A percentile compares a stretch with the other conserved stretches of the same genome.
Conservation (phyloP, 2,797 vertebrate species). For the Monodelphis domestica region DNA sequence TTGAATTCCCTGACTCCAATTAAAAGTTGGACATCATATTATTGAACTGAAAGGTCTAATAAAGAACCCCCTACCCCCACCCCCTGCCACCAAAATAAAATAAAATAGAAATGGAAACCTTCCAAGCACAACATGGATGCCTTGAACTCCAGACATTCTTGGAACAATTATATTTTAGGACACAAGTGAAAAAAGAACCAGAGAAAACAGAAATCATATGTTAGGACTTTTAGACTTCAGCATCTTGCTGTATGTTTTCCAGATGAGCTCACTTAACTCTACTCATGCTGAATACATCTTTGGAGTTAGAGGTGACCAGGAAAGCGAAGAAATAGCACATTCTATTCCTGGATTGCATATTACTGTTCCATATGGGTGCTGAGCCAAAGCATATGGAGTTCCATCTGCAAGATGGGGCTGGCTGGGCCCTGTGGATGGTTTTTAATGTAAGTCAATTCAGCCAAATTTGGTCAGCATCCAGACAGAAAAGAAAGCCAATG, state of each 20-base stretch:
- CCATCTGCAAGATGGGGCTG: slow-evolving; percentile 84
- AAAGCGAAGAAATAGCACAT: slow-evolving; percentile 71
- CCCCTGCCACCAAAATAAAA: slow-evolving; percentile 9
- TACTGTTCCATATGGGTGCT: slow-evolving; percentile 80
- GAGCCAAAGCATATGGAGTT: slow-evolving; percentile 85
- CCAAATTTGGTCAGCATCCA: slow-evolving; percentile 85
- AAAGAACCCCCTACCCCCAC: background rate
- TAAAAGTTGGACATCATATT: slow-evolving; percentile 28
- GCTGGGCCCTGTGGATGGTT: slow-evolving; percentile 83
- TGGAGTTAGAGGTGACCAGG: slow-evolving; percentile 62
- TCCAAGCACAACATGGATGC: slow-evolving; percentile 15
- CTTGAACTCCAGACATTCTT: slow-evolving; percentile 3
- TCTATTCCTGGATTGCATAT: slow-evolving; percentile 81
- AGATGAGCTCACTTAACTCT: slow-evolving; percentile 60
- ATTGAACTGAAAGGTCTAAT: slow-evolving; percentile 50
- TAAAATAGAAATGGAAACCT: slow-evolving; percentile 45
- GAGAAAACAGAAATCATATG: slow-evolving; percentile 70
- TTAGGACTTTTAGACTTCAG: slow-evolving; percentile 50
- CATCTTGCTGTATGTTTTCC: slow-evolving; percentile 58
- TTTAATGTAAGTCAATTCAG: slow-evolving; percentile 81
- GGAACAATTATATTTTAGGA: slow-evolving; percentile 43
- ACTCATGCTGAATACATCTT: slow-evolving; percentile 62
- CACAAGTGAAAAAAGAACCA: slow-evolving; percentile 46
- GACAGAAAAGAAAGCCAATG: slow-evolving; percentile 81
- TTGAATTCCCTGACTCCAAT: slow-evolving; percentile 12